Percentiles rank a stretch among this genome's conserved stretches.
These are phyloP conservation scores for Aulostomus chinensis DNA, from an alignment of 2,797 vertebrate genomes.

Conservation along the genomic window DNA sequence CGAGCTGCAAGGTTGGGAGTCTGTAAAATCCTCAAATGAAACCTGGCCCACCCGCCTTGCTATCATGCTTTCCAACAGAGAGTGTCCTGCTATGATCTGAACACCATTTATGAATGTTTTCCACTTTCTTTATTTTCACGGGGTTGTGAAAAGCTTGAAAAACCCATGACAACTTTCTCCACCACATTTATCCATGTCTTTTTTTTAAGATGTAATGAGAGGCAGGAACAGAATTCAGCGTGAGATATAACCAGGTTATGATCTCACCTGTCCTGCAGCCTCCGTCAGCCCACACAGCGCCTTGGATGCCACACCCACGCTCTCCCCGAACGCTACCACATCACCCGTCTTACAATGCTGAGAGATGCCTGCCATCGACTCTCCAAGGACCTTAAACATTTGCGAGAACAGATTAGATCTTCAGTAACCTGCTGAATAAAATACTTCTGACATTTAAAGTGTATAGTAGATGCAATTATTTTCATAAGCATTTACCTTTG, in stretches of 20 bases:
- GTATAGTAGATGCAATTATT: slow-evolving; percentile 4
- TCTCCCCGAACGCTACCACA: slow-evolving; percentile 92
- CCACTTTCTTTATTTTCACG: neutral
- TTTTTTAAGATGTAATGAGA: too few species aligned
- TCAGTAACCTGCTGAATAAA: slow-evolving; percentile 23
- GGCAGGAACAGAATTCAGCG: too few species aligned
- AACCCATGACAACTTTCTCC: too few species aligned
- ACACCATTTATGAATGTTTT: neutral
- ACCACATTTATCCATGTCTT: too few species aligned
- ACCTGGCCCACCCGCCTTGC: too few species aligned
- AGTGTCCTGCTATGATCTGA: too few species aligned
- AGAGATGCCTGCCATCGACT: slow-evolving; percentile 98
- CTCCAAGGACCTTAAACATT: slow-evolving; percentile 96
- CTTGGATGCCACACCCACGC: slow-evolving; percentile 95
- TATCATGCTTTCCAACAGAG: too few species aligned
- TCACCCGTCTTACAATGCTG: slow-evolving; percentile 97
- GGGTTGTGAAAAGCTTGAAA: too few species aligned
- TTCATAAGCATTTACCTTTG: slow-evolving; percentile 84
- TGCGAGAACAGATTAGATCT: slow-evolving; percentile 24
- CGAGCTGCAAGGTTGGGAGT: slow-evolving; percentile 3
- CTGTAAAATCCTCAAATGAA: too few species aligned
- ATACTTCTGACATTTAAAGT: slow-evolving; percentile 21
- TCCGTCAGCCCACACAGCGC: slow-evolving; percentile 96
- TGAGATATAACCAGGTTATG: neutral
- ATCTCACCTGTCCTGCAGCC: slow-evolving; percentile 93